These are phyloP conservation scores for Gasteruption jaculator DNA, from an alignment of 2,888 invertebrate species.

Conservation along the genomic window DNA sequence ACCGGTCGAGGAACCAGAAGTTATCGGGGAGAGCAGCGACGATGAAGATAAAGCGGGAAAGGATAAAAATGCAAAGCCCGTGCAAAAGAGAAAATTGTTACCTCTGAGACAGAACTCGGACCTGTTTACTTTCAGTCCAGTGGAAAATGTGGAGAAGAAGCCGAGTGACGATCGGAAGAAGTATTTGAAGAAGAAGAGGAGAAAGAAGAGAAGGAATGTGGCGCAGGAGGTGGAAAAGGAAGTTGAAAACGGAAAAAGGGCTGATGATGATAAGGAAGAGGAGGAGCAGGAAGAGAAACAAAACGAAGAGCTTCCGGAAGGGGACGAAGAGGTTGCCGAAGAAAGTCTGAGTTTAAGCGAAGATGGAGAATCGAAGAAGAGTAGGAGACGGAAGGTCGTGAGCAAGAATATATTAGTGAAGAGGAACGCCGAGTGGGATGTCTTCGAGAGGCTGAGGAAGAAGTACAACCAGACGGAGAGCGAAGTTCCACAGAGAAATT, in stretches of 20 bases:
- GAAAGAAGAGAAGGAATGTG: constrained; percentile 5
- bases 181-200: constrained; percentile 3
- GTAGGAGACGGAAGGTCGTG: constrained; percentile 31
- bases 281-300: too few relatives aligned
- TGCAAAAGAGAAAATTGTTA: constrained; percentile 26
- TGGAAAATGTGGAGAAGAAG: constrained; percentile 17
- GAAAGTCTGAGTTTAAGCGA: not conserved
- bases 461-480: constrained; percentile 12
- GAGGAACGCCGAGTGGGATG: constrained; percentile 27
- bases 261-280: not conserved
- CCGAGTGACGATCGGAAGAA: constrained; percentile 3
- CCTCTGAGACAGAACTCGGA: constrained; percentile 29
- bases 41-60: constrained; percentile 7
- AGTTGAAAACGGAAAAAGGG: constrained; percentile 1
- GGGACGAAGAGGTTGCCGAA: constrained; percentile 11
- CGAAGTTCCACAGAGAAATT: constrained; percentile 23
- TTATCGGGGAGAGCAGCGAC: too few relatives aligned
- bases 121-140: constrained; percentile 34
- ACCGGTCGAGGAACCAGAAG: too few relatives aligned
- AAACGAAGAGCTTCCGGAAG: constrained; percentile 1
- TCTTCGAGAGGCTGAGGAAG: constrained; percentile 21
- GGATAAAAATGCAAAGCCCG: constrained; percentile 7
- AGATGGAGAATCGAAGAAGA: constrained; percentile 23
- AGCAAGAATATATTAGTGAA: constrained; percentile 43
- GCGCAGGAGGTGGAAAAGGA: constrained; percentile 8